Conservation (phyloP, 2,113 vertebrate species). For the Podilymbus podiceps region DNA sequence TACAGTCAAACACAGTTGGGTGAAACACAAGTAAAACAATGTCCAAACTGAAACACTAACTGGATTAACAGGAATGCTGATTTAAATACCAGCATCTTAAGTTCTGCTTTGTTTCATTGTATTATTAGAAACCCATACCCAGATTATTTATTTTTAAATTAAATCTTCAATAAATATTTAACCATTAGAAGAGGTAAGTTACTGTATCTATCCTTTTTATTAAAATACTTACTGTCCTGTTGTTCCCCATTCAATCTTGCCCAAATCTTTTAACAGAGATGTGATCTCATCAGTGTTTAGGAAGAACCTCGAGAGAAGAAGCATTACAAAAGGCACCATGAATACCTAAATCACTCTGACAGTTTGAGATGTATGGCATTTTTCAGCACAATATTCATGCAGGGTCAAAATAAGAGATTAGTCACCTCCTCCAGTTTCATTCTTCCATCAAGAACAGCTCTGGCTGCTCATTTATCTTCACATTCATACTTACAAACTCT, state of each 20-base stretch:
- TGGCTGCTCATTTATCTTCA: not conserved
- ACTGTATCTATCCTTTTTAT: not conserved
- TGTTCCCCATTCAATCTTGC: slow-evolving; percentile 58
- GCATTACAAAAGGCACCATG: not conserved
- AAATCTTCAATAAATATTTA: not conserved
- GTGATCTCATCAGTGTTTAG: slow-evolving; percentile 43
- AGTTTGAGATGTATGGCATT: accelerated
- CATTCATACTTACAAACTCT: not conserved
- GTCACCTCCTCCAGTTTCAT: not conserved
- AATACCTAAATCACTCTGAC: not conserved
- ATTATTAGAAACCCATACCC: not conserved
- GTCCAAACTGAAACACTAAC: not conserved
- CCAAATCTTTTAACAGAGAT: slow-evolving; percentile 45
- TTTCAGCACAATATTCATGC: not conserved
- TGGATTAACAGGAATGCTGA: not conserved
- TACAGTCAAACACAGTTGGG: not conserved
- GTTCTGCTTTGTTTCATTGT: not conserved
- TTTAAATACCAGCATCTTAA: not conserved
- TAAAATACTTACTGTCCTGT: slow-evolving; percentile 59
- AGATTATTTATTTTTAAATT: not conserved
- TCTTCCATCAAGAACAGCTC: not conserved
- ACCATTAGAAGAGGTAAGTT: not conserved
- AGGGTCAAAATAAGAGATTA: not conserved
- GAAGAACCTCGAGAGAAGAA: not conserved
- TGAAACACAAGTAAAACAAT: not conserved